These are phyloP conservation scores for Chromobotia macracanthus DNA, from an alignment of 2,797 vertebrate species.

Conservation along the genomic window DNA sequence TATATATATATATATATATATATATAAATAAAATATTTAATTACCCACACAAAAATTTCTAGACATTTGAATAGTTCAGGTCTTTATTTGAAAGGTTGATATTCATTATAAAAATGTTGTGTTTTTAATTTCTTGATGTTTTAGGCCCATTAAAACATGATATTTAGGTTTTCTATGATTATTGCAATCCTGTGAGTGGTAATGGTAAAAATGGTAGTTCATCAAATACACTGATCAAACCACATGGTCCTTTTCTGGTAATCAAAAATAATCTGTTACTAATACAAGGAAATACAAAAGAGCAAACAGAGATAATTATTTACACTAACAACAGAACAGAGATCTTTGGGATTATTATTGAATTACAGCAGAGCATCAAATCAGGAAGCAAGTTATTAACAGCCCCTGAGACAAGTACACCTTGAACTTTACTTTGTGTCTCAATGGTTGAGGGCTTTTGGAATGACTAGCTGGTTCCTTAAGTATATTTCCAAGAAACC, in stretches of 20 bases:
- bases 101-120: no score
- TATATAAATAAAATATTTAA: no score
- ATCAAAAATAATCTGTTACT: not conserved
- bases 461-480: constrained; percentile 81
- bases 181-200: not conserved
- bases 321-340: constrained; percentile 4
- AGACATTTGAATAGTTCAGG: no score
- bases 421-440: constrained; percentile 68
- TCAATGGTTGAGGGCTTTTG: constrained; percentile 74
- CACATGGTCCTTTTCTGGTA: not conserved
- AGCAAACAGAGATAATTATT: not conserved
- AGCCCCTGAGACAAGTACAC: not conserved
- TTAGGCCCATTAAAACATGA: not conserved
- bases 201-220: not conserved
- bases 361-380: not conserved
- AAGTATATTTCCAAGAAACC: constrained; percentile 87
- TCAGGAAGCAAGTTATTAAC: not conserved
- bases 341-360: constrained; percentile 10
- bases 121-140: not conserved
- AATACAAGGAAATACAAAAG: constrained; percentile 14
- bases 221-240: not conserved
- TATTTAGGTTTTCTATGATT: not conserved
- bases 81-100: no score
- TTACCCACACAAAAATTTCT: no score
- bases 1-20: no score